These are phyloP conservation scores for Blennius ocellaris DNA, from an alignment of 2,113 vertebrate species.

Conservation along the genomic window DNA sequence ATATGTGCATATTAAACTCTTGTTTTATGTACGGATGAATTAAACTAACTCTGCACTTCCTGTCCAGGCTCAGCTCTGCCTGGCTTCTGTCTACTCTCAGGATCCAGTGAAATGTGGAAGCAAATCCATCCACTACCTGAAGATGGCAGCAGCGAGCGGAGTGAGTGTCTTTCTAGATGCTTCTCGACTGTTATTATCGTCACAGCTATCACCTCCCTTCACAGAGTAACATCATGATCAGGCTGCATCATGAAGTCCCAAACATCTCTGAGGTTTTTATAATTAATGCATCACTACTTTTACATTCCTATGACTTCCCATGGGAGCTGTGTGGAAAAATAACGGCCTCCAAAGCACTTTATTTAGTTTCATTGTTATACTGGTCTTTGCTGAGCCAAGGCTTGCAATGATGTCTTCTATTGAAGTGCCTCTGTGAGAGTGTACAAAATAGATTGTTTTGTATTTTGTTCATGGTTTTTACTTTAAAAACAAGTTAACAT, in stretches of 20 bases:
- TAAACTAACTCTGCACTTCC: neutral
- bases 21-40: no score
- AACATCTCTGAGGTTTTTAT: neutral
- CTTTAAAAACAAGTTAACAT: neutral
- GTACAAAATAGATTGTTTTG: no score
- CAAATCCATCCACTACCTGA: conserved; percentile 86
- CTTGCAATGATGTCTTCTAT: no score
- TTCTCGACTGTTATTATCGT: conserved; percentile 38
- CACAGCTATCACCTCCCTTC: neutral
- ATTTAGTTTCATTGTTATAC: no score
- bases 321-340: neutral
- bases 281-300: neutral
- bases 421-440: no score
- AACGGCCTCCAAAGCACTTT: no score
- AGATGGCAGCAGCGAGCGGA: conserved; percentile 88
- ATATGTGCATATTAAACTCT: no score
- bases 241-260: neutral
- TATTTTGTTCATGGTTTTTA: no score
- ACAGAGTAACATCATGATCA: neutral
- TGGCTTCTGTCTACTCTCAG: conserved; percentile 88
- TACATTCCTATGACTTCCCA: neutral
- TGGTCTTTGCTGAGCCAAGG: no score
- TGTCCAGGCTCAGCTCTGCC: conserved; percentile 90
- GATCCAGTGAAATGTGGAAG: conserved; percentile 75
- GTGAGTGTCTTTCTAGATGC: conserved; percentile 70